These are phyloP conservation scores for Gerris lacustris DNA, from an alignment of 2,888 invertebrate genomes.

Conservation along the genomic window DNA sequence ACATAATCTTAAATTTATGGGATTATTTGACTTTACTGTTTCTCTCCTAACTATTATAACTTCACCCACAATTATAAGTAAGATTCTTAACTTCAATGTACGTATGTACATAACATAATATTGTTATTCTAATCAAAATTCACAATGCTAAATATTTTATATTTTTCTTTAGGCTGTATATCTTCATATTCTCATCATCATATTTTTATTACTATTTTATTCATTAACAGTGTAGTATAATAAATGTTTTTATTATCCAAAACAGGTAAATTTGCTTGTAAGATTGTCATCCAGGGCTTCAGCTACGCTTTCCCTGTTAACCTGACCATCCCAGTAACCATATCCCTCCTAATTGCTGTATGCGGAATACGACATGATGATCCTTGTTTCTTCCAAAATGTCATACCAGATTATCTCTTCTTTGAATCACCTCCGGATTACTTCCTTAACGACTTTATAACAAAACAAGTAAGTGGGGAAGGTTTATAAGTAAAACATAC, in stretches of 20 bases:
- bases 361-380: conserved; percentile 78
- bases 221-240: not conserved
- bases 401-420: conserved; percentile 78
- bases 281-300: conserved; percentile 92
- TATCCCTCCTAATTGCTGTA: conserved; percentile 73
- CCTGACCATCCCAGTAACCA: conserved; percentile 78
- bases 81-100: no score
- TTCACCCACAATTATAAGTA: no score
- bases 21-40: no score
- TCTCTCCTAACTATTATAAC: no score
- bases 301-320: conserved; percentile 94
- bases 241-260: conserved; percentile 23
- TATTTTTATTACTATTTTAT: no score
- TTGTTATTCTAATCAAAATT: no score
- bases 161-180: no score
- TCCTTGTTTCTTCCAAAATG: conserved; percentile 75
- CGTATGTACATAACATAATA: no score
- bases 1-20: no score
- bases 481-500: not conserved
- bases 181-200: no score
- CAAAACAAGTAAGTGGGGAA: conserved; percentile 46
- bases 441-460: conserved; percentile 69
- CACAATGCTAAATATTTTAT: no score
- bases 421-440: conserved; percentile 78
- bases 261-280: conserved; percentile 81